These are phyloP conservation scores for Listronotus oregonensis DNA, from an alignment of 1,140 invertebrate species.

Conservation along the genomic window DNA sequence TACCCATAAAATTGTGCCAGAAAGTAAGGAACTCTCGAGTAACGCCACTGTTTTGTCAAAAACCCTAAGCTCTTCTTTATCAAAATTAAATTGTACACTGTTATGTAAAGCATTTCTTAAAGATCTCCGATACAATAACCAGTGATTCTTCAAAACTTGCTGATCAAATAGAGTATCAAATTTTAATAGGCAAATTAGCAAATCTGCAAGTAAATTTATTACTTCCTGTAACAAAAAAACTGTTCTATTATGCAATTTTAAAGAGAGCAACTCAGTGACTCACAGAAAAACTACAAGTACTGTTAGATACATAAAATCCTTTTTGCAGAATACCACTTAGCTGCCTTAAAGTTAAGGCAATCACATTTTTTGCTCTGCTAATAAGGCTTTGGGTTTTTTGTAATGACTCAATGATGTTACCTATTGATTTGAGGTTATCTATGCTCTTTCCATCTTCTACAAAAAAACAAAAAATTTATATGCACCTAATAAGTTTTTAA, in stretches of 20 bases:
- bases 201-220: conserved; percentile 68
- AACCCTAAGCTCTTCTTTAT: conserved; percentile 62
- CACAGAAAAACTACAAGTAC: conserved; percentile 59
- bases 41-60: conserved; percentile 71
- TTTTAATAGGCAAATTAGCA: conserved; percentile 71
- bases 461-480: conserved; percentile 2
- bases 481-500: neutral
- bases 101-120: conserved; percentile 72
- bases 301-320: conserved; percentile 56
- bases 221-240: conserved; percentile 57
- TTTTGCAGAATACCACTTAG: conserved; percentile 65
- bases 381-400: conserved; percentile 71
- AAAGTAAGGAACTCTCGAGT: conserved; percentile 66
- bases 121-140: conserved; percentile 72
- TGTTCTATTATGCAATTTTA: conserved; percentile 9
- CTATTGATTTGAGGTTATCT: conserved; percentile 43
- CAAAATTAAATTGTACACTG: conserved; percentile 65
- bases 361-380: conserved; percentile 68
- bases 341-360: conserved; percentile 69
- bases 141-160: conserved; percentile 68
- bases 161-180: conserved; percentile 74
- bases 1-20: conserved; percentile 70
- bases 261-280: conserved; percentile 48
- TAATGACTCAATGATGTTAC: conserved; percentile 60
- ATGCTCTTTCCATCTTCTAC: conserved; percentile 26